Conservation (phyloP, 2,113 vertebrate genomes). For the Poecilia latipinna region DNA sequence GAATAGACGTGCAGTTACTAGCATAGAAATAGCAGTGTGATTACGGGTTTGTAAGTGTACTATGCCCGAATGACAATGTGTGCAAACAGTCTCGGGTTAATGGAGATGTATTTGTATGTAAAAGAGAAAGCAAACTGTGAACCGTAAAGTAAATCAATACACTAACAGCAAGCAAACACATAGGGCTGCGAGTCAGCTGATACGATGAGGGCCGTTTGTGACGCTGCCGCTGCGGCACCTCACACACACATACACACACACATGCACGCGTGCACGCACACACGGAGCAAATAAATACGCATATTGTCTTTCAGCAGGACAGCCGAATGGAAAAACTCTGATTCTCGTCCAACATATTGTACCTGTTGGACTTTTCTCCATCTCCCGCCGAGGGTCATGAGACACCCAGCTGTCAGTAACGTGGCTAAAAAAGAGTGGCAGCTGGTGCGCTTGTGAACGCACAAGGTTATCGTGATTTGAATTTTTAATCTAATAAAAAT, state of each 20-base stretch:
- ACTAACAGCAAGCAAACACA: not conserved
- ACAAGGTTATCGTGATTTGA: not conserved
- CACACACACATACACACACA: conserved; percentile 35
- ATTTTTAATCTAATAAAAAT: not conserved
- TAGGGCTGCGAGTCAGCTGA: not conserved
- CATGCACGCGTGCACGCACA: not conserved
- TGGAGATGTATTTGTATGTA: conserved; percentile 9
- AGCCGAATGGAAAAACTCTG: conserved; percentile 63
- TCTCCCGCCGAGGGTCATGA: conserved; percentile 59
- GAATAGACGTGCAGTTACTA: conserved; percentile 37
- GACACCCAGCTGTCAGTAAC: conserved; percentile 70
- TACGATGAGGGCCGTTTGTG: not conserved
- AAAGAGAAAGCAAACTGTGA: not conserved
- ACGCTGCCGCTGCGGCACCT: conserved; percentile 11
- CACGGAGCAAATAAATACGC: conserved; percentile 45
- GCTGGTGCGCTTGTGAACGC: conserved; percentile 16
- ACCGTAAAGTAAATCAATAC: conserved; percentile 6
- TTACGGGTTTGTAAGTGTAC: not conserved
- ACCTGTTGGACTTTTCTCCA: conserved; percentile 60
- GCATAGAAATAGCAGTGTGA: conserved; percentile 19
- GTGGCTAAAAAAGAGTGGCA: conserved; percentile 50
- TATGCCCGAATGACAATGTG: conserved; percentile 8
- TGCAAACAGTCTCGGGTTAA: not conserved
- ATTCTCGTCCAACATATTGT: conserved; percentile 69
- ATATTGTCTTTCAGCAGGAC: conserved; percentile 60